Evolutionary conservation across 2,113 vertebrate genomes (phyloP).

Genomic region (Aplodontia rufa): DNA sequence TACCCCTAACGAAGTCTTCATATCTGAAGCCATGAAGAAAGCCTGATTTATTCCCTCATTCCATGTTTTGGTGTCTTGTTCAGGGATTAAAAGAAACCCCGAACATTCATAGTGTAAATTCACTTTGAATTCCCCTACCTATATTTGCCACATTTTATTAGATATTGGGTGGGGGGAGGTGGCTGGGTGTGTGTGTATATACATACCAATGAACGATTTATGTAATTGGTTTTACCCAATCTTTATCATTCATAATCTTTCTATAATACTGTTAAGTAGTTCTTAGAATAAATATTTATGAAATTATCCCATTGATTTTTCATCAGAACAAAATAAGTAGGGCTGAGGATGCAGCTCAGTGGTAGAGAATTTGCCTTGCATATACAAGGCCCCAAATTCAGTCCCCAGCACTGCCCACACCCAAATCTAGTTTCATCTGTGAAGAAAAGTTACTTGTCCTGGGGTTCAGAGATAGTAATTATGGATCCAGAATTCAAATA

Average conservation of each 20-base stretch:
- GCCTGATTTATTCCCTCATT: not conserved
- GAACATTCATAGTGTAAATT: not conserved
- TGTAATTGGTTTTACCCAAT: not conserved
- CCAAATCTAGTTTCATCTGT: not conserved
- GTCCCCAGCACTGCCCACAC: not conserved
- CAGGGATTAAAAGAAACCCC: not conserved
- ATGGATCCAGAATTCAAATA: not conserved
- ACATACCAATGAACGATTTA: not conserved
- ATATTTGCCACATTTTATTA: not conserved
- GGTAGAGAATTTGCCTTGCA: not conserved
- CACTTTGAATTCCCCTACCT: not conserved
- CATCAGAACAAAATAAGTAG: not conserved
- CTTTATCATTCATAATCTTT: not conserved
- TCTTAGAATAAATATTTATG: not conserved
- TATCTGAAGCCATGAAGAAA: not conserved
- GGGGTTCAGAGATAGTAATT: not conserved
- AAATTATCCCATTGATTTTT: not conserved
- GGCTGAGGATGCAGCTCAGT: not conserved
- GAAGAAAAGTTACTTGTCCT: not conserved
- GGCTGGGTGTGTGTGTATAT: not conserved
- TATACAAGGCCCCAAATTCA: not conserved
- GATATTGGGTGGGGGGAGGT: not conserved
- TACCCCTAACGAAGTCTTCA: not conserved
- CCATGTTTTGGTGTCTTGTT: not conserved
- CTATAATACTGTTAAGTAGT: not conserved